phyloP scores from a whole-genome alignment of 2,797 vertebrate genomes.

The Aulostomus chinensis region DNA sequence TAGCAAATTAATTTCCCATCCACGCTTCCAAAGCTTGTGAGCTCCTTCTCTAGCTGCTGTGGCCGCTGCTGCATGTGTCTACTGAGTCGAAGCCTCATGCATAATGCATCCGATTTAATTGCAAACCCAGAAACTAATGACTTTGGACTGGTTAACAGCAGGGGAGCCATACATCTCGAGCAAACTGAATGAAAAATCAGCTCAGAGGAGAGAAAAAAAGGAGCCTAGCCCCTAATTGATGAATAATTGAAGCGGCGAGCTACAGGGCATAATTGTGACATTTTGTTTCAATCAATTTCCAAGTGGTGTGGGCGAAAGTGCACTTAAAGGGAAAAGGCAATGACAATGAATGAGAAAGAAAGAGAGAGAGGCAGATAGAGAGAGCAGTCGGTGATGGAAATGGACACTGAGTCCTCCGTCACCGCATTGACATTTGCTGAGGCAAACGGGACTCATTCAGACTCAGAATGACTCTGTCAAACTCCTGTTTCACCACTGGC shows the following conservation, averaged over 20 bases:
- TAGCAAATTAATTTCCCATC: conserved; percentile 84
- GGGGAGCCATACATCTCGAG: conserved; percentile 86
- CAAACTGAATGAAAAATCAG: conserved; percentile 88
- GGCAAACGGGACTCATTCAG: conserved; percentile 32
- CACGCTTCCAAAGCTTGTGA: conserved; percentile 79
- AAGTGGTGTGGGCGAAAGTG: conserved; percentile 82
- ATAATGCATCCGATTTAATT: conserved; percentile 90
- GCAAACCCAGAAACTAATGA: conserved; percentile 90
- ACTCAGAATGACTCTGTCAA: conserved; percentile 43
- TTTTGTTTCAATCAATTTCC: conserved; percentile 88
- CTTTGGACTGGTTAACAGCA: conserved; percentile 90
- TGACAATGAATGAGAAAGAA: conserved; percentile 71
- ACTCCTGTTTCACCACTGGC: conserved; percentile 17
- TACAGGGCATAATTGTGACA: conserved; percentile 87
- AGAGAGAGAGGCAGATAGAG: conserved; percentile 56
- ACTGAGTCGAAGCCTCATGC: conserved; percentile 81
- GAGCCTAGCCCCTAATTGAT: conserved; percentile 83
- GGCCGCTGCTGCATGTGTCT: conserved; percentile 73
- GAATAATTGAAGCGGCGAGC: conserved; percentile 87
- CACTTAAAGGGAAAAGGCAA: conserved; percentile 80
- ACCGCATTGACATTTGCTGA: conserved; percentile 53
- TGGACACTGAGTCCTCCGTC: conserved; percentile 64
- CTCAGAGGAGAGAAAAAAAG: conserved; percentile 76
- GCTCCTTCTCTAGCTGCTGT: conserved; percentile 64
- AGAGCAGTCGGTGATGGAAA: conserved; percentile 57